Evolutionary conservation across 2,113 vertebrate genomes (phyloP), one percentile per base, ranked within the genome.

Genomic region (Hippocampus mohnikei): DNA sequence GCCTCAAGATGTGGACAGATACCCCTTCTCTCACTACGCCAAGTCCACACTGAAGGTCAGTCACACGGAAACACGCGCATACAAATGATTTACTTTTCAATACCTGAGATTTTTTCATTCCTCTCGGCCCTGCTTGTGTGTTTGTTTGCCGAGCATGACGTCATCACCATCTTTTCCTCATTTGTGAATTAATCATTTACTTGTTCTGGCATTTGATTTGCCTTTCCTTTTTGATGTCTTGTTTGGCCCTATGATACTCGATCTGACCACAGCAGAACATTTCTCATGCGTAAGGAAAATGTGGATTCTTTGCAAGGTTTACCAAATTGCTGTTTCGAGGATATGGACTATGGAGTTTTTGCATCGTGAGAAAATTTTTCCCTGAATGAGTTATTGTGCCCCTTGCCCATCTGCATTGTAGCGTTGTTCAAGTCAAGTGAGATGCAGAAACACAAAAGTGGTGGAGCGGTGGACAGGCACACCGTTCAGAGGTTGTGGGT

Each of bases 1-100:
- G 59, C 94, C 94, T 44, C 33, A 20, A 12, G 87, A 88, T 79
- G 91, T 95, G 69, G 93, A 95, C 88, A 88, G 67, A 83, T 86
- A 91, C 53, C 94, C 95, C 1, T 95, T 97, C 84, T 95, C 95
- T 69, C 88, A 81, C 73, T 97, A 95, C 18, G 62, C 92, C 72
- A 93, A 89, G 71, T 91, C 91, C 50, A 78, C 91, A 21, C 90
- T 96, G 72, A 93, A 93, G 93, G 95, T 96, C 67, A 75, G 80
- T 61, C 40, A 23, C 41, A 44, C 5, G 15, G 5, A 23, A 21
- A n/a, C 3, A n/a, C 25, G 15, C 23, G 8, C 5, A 27, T 27
- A 37, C 42, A 46, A 23, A 48, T 12, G 1, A 37, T 60, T 20
- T 8, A 29, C 27, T 37, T 60, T 60, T 60, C 8, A 60, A 60